These are phyloP conservation scores for Drosophila busckii DNA, from an alignment of 1,140 invertebrate species.

Conservation along the genomic window DNA sequence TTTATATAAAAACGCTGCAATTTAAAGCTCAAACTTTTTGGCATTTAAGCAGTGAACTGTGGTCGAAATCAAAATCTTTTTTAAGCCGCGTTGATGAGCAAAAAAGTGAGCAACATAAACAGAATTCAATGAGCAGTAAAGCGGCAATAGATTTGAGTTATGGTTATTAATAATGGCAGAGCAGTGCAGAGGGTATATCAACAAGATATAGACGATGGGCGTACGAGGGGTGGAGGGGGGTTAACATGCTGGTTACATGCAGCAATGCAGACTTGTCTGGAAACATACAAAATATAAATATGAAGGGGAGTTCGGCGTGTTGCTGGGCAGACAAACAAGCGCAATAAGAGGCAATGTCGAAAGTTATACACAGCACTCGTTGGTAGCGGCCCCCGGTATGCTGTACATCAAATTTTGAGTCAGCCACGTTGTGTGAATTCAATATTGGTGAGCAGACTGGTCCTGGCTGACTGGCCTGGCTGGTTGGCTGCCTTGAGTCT, in stretches of 20 bases:
- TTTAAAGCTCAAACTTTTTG: no score
- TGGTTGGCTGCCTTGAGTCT: not conserved
- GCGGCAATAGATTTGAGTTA: slow-evolving; percentile 75
- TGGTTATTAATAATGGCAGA: slow-evolving; percentile 70
- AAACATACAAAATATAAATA: slow-evolving; percentile 70
- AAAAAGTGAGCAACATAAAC: slow-evolving; percentile 60
- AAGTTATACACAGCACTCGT: slow-evolving; percentile 45
- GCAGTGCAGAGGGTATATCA: slow-evolving; percentile 1
- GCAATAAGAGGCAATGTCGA: slow-evolving; percentile 51
- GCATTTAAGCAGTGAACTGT: slow-evolving; percentile 20
- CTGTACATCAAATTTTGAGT: slow-evolving; percentile 25
- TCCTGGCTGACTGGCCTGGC: no score
- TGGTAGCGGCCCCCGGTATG: slow-evolving; percentile 11
- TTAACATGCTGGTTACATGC: slow-evolving; percentile 45
- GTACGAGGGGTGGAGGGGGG: not conserved
- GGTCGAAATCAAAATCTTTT: slow-evolving; percentile 56
- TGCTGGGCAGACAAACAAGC: slow-evolving; percentile 14
- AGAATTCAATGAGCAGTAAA: slow-evolving; percentile 74
- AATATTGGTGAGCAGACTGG: slow-evolving; percentile 44
- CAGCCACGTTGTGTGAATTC: slow-evolving; percentile 60
- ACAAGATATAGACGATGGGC: not conserved
- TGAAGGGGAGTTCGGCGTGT: slow-evolving; percentile 29
- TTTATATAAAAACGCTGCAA: no score
- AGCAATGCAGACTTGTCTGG: slow-evolving; percentile 73
- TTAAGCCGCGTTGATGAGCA: not conserved